Evolutionary conservation across 2,113 vertebrate species (phyloP), one percentile per base, ranked within the genome.

Genomic region (Xiphophorus maculatus): DNA sequence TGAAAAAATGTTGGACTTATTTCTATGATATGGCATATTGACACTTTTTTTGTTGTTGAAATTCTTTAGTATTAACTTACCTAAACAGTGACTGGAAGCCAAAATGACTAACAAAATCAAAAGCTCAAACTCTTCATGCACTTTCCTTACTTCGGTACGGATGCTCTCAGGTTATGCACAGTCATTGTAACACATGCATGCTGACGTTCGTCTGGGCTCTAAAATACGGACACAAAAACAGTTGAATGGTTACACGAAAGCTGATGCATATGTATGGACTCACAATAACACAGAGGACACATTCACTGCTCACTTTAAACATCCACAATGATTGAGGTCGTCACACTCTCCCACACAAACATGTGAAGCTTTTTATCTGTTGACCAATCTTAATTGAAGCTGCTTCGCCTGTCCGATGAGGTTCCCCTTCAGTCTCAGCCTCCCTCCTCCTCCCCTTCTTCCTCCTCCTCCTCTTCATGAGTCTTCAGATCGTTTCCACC

Each of bases 351-450:
- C 51, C 30, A 69, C 63, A 76, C 63, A 10, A 14, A 22, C 48
- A 80, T 72, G 51, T 28, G 71, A 27, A 80, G 66, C 74, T 82
- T 69, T 83, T 80, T 91, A 91, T 92, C 89, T 91, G 76, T 70
- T 83, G 81, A 79, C 87, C 78, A 73, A 93, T 93, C 88, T 94
- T 92, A 93, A 93, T 92, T 91, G 87, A 73, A 88, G 86, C 73
- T 86, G 79, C 81, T 90, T 83, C 87, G 84, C 74, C 73, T 69
- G 80, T 84, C 80, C 44, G 32, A 79, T 74, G 66, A 65, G 77
- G 75, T 81, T 77, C 76, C 74, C 72, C 83, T 58, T 58, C 51
- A 22, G 51, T 58, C 22, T 58, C 51, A 58, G 25, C 70, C 44
- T 58, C 73, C n/a, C 68, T 44, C 15, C 11, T 73, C 35, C 62